Conservation (phyloP, 2,797 vertebrate genomes). For the Tolypeutes matacus region DNA sequence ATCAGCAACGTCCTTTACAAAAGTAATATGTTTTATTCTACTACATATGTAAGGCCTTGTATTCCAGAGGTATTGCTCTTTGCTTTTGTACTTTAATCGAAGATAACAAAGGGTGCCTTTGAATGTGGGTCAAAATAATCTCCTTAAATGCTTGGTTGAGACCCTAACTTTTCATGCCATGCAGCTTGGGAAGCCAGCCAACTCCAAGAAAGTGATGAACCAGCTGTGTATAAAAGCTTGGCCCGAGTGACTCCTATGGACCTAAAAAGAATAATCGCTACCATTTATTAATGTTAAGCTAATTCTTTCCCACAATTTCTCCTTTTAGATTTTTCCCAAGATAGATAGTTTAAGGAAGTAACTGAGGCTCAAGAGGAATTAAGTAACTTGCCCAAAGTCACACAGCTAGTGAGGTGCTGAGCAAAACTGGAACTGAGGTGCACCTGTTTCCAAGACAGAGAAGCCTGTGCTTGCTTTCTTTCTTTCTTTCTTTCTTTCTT, state of each 20-base stretch:
- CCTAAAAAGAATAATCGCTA: background rate
- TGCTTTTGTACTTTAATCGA: constrained; percentile 47
- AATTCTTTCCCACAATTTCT: constrained; percentile 11
- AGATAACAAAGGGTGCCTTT: background rate
- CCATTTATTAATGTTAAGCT: background rate
- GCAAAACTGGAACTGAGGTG: background rate
- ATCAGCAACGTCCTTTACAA: background rate
- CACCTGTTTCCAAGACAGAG: background rate
- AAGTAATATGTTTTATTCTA: background rate
- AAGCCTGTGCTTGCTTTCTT: background rate
- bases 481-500: background rate
- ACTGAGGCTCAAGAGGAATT: constrained; percentile 37
- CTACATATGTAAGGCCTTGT: background rate
- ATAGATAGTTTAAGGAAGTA: background rate
- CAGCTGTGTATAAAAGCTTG: background rate
- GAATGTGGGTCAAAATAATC: background rate
- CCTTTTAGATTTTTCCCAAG: background rate
- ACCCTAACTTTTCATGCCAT: background rate
- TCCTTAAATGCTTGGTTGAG: background rate
- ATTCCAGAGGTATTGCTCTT: background rate
- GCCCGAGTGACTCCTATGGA: background rate
- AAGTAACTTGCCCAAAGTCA: constrained; percentile 7
- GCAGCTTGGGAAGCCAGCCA: background rate
- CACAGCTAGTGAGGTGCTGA: constrained; percentile 4
- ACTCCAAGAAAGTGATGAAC: background rate